Evolutionary conservation across 2,888 invertebrate genomes (phyloP).

Genomic region (Spodoptera exigua): DNA sequence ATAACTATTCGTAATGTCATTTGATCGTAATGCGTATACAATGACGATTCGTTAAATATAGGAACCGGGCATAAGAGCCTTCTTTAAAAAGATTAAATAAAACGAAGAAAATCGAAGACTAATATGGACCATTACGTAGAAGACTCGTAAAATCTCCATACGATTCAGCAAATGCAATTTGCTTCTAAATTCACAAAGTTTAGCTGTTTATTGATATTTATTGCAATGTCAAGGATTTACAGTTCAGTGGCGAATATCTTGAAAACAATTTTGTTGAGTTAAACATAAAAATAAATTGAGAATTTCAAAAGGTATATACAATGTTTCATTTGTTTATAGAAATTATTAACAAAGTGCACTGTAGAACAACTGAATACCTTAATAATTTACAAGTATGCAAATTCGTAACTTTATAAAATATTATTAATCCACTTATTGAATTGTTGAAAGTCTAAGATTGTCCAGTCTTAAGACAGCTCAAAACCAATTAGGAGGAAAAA

Average conservation of each 20-base stretch:
- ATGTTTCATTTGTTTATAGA: too few species aligned
- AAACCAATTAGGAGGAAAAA: too few species aligned
- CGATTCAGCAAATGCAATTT: constrained; percentile 24
- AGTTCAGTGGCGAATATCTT: constrained; percentile 1
- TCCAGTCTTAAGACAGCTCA: too few species aligned
- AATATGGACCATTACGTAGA: constrained; percentile 8
- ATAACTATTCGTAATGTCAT: too few species aligned
- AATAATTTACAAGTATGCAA: too few species aligned
- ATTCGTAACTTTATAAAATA: too few species aligned
- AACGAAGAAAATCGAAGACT: constrained; percentile 8
- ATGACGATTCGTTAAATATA: background rate
- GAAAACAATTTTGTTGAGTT: too few species aligned
- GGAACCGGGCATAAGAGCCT: background rate
- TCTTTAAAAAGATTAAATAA: background rate
- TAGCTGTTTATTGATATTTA: constrained; percentile 31
- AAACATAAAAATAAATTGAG: background rate
- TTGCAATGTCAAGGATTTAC: constrained; percentile 26
- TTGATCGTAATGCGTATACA: background rate
- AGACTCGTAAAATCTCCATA: constrained; percentile 33
- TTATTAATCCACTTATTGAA: too few species aligned
- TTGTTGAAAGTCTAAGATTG: too few species aligned
- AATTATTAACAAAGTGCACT: too few species aligned
- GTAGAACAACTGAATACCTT: too few species aligned
- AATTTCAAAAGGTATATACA: background rate
- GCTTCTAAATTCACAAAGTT: constrained; percentile 22